These are phyloP conservation scores for Phaenicophaeus curvirostris DNA, from an alignment of 2,797 vertebrate genomes.

Conservation along the genomic window DNA sequence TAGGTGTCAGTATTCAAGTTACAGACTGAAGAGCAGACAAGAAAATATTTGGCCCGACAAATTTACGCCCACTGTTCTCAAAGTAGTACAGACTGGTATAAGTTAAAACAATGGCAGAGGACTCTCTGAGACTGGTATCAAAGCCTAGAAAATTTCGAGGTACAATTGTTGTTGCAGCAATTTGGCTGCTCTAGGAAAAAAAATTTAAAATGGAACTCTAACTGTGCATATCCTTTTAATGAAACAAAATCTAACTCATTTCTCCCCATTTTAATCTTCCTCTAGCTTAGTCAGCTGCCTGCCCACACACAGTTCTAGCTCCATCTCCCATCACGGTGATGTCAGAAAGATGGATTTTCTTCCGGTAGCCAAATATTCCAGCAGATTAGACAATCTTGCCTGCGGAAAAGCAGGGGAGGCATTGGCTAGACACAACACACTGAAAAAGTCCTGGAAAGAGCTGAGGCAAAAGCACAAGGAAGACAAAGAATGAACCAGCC, in stretches of 20 bases:
- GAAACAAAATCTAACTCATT: conserved; percentile 43
- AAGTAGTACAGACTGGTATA: neutral
- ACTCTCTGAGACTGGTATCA: neutral
- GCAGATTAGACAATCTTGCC: neutral
- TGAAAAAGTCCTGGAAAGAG: neutral
- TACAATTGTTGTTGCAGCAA: conserved; percentile 33
- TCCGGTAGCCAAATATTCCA: conserved; percentile 35
- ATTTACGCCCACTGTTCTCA: conserved; percentile 40
- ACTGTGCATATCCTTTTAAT: neutral
- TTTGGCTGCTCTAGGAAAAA: neutral
- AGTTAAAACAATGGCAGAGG: neutral
- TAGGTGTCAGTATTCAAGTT: conserved; percentile 43
- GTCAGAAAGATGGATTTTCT: conserved; percentile 52
- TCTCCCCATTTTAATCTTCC: conserved; percentile 25
- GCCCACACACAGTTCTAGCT: conserved; percentile 44
- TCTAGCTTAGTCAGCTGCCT: conserved; percentile 17
- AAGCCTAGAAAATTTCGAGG: neutral
- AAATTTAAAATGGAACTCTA: neutral
- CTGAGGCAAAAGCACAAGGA: neutral
- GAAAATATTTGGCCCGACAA: conserved; percentile 29
- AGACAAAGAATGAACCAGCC: neutral
- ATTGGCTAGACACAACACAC: neutral
- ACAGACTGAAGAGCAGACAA: conserved; percentile 41
- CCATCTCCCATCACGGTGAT: conserved; percentile 6
- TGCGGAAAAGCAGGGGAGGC: neutral